Conservation (phyloP, 1,140 invertebrate genomes). For the Trichomalopsis sarcophagae region DNA sequence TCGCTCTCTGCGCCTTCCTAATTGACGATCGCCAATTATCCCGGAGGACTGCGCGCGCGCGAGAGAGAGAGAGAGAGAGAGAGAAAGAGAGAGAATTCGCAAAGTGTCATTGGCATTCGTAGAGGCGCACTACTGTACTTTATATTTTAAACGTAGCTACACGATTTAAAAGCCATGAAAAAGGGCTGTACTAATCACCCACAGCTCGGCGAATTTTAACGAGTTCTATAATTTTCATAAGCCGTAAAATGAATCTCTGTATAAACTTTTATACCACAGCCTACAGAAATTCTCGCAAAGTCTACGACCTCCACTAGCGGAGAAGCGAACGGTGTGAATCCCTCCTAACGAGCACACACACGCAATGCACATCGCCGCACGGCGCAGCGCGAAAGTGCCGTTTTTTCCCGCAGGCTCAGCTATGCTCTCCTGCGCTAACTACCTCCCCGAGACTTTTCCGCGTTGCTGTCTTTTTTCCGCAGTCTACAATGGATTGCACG, state of each 20-base stretch:
- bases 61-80: too few relatives aligned
- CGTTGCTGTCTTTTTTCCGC: not conserved
- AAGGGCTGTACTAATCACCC: not conserved
- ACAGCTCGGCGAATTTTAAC: not conserved
- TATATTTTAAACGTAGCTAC: too few relatives aligned
- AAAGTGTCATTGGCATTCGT: slow-evolving; percentile 21
- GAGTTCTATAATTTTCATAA: not conserved
- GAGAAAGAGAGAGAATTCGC: not conserved
- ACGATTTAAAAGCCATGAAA: too few relatives aligned
- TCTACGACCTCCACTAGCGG: not conserved
- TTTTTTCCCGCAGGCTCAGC: slow-evolving; percentile 10
- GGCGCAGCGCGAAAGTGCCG: not conserved
- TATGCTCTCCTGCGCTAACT: not conserved
- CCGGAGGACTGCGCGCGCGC: not conserved
- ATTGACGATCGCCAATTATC: not conserved
- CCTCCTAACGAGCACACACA: not conserved
- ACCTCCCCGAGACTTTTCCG: not conserved
- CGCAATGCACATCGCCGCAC: not conserved
- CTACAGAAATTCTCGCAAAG: not conserved
- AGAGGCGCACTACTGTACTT: not conserved
- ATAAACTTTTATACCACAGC: not conserved
- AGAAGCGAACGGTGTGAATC: not conserved
- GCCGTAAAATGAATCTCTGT: not conserved
- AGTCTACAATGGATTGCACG: not conserved
- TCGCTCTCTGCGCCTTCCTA: not conserved